Evolutionary conservation across 1,140 invertebrate genomes (phyloP), one percentile per base, ranked within the genome.

Genomic region (Sarcophaga bullata): DNA sequence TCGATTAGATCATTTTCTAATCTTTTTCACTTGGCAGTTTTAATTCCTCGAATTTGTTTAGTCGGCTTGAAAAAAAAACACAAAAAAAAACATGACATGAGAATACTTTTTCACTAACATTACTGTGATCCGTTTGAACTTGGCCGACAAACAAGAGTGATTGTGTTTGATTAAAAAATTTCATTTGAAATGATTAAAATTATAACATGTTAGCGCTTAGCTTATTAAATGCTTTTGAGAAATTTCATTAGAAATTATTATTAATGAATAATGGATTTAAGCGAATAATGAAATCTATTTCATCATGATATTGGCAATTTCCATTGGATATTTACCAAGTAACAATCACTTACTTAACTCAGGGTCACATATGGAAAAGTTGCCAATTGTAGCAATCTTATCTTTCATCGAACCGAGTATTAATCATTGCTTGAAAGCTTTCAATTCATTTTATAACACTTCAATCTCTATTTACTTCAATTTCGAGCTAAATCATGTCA

Each of bases 1-100:
- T 58, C n/a, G 54, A 58, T 58, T 58, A 58, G 11, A 58, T 58
- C 54, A 58, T 58, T 58, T 58, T 58, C 54, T 58, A 58, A 58
- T 58, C 54, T 58, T 58, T 58, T 58, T 11, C 54, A 58, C 13
- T 58, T 58, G 54, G 15, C 54, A 58, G 54, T 58, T 58, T 58
- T n/a, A 58, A 58, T 58, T 58, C 54, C 13, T 15, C 15, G 54
- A 58, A 58, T 58, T 58, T 15, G 54, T 58, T 13, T 58, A n/a
- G 54, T n/a, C 25, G 25, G 25, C 25, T 37, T 37, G 4, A 37
- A 37, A 58, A 58, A 58, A 58, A 58, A 52, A 10, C 1, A 8
- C 1, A 52, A 52, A 52, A 52, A 52, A 52, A 58, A 58, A 3
- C 13, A 58, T n/a, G n/a, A n/a, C 15, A n/a, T 58, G 15, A 58